Evolutionary conservation across 2,113 vertebrate genomes (phyloP).

Genomic region (Reinhardtius hippoglossoides): DNA sequence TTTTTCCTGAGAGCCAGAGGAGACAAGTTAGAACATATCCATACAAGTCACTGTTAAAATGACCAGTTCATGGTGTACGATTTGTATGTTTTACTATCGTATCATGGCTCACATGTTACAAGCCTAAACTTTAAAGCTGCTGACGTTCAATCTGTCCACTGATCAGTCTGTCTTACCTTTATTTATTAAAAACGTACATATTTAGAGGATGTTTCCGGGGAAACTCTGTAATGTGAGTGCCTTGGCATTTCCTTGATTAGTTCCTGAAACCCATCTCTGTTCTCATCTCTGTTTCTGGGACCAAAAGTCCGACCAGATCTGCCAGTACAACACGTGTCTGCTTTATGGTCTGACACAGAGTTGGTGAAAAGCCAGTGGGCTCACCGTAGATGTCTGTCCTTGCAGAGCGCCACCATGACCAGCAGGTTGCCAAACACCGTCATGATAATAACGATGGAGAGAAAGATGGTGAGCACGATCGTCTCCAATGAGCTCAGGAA

Average conservation of each 20-base stretch:
- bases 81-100: background rate
- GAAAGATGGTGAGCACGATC: conserved; percentile 77
- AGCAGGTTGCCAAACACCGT: conserved; percentile 85
- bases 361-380: background rate
- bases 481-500: conserved; percentile 73
- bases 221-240: too few species aligned
- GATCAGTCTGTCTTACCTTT: too few species aligned
- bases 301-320: background rate
- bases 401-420: conserved; percentile 87
- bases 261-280: too few species aligned
- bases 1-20: conserved; percentile 75
- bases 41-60: background rate
- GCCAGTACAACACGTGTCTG: background rate
- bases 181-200: too few species aligned
- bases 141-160: too few species aligned
- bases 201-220: too few species aligned
- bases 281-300: too few species aligned
- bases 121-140: too few species aligned
- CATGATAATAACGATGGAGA: conserved; percentile 83
- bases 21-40: background rate
- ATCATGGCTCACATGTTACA: too few species aligned
- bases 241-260: too few species aligned
- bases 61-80: background rate
- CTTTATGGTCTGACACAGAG: background rate
- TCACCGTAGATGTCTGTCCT: conserved; percentile 85